Percentiles rank a stretch among this genome's conserved stretches.
phyloP scores from a whole-genome alignment of 2,797 vertebrate genomes.

The Epinephelus malabaricus region DNA sequence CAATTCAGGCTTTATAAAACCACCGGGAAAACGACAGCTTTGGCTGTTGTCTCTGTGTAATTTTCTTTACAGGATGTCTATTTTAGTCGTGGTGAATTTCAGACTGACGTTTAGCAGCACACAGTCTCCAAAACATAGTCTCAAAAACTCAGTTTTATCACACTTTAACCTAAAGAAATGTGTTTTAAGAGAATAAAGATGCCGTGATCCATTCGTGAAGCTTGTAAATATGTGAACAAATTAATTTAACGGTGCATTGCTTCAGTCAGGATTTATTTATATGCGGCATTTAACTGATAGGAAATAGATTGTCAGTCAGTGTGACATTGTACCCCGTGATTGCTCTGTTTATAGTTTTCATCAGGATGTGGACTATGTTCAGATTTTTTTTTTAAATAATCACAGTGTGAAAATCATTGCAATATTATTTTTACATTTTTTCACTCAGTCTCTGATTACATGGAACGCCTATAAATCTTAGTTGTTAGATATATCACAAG shows the following conservation, averaged over 20 bases:
- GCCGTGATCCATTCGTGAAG: neutral
- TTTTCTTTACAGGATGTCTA: conserved; percentile 77
- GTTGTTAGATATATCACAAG: neutral
- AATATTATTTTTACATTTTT: neutral
- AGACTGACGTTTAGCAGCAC: conserved; percentile 63
- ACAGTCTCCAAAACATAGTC: conserved; percentile 53
- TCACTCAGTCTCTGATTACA: conserved; percentile 1
- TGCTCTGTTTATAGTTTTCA: neutral
- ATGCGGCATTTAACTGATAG: neutral
- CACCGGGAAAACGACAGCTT: conserved; percentile 73
- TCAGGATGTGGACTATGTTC: conserved; percentile 6
- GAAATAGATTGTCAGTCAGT: neutral
- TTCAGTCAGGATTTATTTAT: neutral
- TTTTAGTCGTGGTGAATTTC: conserved; percentile 71
- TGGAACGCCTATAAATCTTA: neutral
- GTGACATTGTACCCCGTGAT: neutral
- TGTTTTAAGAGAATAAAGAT: conserved; percentile 20
- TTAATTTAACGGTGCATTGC: neutral
- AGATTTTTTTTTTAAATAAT: conserved; percentile 2
- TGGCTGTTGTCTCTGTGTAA: conserved; percentile 73
- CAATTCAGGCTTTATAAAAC: conserved; percentile 78
- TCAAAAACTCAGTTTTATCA: conserved; percentile 55
- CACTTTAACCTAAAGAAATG: conserved; percentile 45
- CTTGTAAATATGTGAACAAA: neutral
- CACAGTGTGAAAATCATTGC: neutral